phyloP scores from a whole-genome alignment of 2,888 invertebrate genomes.

The Tupiocoris notatus region DNA sequence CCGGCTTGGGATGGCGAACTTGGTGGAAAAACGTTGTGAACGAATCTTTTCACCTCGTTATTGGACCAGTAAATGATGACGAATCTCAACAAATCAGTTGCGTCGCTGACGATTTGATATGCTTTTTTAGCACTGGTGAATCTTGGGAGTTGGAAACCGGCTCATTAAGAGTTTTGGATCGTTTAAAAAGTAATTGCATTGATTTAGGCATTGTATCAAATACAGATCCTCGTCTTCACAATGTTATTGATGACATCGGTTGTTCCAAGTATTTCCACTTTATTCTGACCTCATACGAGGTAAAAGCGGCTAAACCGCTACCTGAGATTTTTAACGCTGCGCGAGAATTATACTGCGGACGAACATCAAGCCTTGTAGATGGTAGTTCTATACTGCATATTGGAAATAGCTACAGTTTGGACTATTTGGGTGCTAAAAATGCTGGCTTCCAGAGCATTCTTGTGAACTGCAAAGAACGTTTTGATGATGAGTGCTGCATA shows the following conservation, averaged over 20 bases:
- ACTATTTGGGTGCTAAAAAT: conserved; percentile 72
- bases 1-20: conserved; percentile 68
- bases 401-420: conserved; percentile 73
- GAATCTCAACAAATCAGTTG: not conserved
- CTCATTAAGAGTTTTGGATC: conserved; percentile 63
- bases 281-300: conserved; percentile 73
- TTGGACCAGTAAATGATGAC: conserved; percentile 51
- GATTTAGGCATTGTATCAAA: conserved; percentile 80
- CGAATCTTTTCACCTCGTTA: conserved; percentile 60
- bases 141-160: conserved; percentile 74
- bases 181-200: conserved; percentile 58
- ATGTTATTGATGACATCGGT: conserved; percentile 65
- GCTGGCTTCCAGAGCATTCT: conserved; percentile 67
- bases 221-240: conserved; percentile 77
- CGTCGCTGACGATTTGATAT: conserved; percentile 63
- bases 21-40: conserved; percentile 79
- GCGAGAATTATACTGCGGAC: conserved; percentile 53
- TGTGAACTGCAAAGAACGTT: conserved; percentile 51
- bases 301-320: conserved; percentile 73
- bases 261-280: conserved; percentile 75
- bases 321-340: conserved; percentile 68
- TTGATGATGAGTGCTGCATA: not conserved
- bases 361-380: conserved; percentile 52
- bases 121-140: conserved; percentile 58
- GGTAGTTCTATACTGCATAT: conserved; percentile 74